Percentiles rank a stretch among this genome's conserved stretches.
These are phyloP conservation scores for Gallirallus australis DNA, from an alignment of 2,797 vertebrate genomes.

Conservation along the genomic window DNA sequence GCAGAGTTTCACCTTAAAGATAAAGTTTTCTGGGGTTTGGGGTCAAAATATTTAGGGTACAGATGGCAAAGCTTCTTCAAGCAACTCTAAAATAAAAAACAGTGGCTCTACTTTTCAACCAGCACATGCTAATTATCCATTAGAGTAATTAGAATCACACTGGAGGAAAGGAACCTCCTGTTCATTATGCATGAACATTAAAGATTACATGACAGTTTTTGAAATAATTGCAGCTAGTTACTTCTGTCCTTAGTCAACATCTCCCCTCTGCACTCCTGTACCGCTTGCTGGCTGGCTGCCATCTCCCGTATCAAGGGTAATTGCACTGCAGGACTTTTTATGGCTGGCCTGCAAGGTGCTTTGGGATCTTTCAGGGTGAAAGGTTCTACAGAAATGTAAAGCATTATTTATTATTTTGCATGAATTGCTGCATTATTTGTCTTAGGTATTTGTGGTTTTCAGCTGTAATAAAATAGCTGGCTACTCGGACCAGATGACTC, in stretches of 20 bases:
- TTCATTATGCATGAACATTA: not conserved
- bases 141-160: not conserved
- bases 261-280: not conserved
- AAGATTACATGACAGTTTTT: not conserved
- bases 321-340: not conserved
- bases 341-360: not conserved
- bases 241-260: not conserved
- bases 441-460: conserved; percentile 27
- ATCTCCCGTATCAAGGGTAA: not conserved
- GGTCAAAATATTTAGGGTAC: not conserved
- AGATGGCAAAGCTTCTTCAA: not conserved
- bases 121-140: not conserved
- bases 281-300: not conserved
- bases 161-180: not conserved
- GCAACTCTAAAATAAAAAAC: not conserved
- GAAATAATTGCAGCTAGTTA: not conserved
- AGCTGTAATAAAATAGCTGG: conserved; percentile 28
- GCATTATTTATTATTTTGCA: conserved; percentile 30
- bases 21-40: not conserved
- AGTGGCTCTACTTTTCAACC: not conserved
- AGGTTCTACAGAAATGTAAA: not conserved
- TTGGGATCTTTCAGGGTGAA: not conserved
- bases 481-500: not conserved
- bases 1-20: not conserved
- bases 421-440: conserved; percentile 11